phyloP scores from a whole-genome alignment of 2,113 vertebrate species.

The Cariama cristata region DNA sequence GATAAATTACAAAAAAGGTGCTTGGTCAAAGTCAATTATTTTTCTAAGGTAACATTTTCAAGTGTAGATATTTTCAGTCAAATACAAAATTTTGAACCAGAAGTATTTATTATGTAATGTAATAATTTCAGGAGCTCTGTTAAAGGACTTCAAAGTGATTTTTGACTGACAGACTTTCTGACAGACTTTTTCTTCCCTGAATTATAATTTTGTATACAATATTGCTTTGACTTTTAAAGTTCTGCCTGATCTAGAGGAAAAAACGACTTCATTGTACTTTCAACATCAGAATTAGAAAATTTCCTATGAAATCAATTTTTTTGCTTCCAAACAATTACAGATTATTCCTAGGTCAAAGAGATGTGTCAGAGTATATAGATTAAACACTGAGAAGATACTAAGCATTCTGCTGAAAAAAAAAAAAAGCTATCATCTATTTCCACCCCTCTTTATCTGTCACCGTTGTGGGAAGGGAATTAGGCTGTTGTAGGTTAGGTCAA shows the following conservation, averaged over 20 bases:
- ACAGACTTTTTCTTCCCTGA: not conserved
- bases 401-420: not conserved
- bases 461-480: not conserved
- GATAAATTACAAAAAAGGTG: not conserved
- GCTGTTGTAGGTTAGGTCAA: not conserved
- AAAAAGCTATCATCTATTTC: not conserved
- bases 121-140: not conserved
- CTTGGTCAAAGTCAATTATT: not conserved
- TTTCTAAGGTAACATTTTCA: not conserved
- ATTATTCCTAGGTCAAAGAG: not conserved
- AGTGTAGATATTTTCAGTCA: not conserved
- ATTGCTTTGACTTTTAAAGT: not conserved
- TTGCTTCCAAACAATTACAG: not conserved
- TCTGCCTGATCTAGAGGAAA: not conserved
- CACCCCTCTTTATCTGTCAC: not conserved
- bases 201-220: not conserved
- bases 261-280: not conserved
- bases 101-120: not conserved
- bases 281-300: not conserved
- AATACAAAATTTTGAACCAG: not conserved
- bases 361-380: not conserved
- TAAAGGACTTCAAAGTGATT: not conserved
- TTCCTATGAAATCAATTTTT: accelerated
- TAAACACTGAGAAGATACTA: not conserved
- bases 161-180: not conserved